These are phyloP conservation scores for Euschistus heros DNA, from an alignment of 1,140 invertebrate species.

Conservation along the genomic window DNA sequence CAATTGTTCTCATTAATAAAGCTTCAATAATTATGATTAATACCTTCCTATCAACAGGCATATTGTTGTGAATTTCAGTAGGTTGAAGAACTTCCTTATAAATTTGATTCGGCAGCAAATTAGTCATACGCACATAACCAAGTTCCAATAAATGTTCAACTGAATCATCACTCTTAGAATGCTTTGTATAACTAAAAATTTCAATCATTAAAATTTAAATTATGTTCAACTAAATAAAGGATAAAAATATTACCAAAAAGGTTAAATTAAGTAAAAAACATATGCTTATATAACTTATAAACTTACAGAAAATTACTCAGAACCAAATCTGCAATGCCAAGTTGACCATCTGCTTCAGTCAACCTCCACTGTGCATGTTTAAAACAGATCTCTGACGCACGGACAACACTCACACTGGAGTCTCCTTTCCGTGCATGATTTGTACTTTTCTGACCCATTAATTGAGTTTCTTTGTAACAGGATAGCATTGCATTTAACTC, in stretches of 20 bases:
- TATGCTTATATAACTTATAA: too few species aligned
- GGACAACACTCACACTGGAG: constrained; percentile 61
- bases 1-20: too few species aligned
- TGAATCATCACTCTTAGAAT: constrained; percentile 91
- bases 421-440: constrained; percentile 40
- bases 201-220: not conserved
- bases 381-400: constrained; percentile 95
- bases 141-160: constrained; percentile 94
- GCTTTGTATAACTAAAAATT: constrained; percentile 73
- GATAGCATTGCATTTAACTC: constrained; percentile 74
- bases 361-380: constrained; percentile 97
- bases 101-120: constrained; percentile 85
- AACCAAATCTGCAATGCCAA: constrained; percentile 91
- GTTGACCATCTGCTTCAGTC: constrained; percentile 93
- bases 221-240: not conserved
- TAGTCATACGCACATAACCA: constrained; percentile 92
- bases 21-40: constrained; percentile 6
- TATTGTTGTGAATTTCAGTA: constrained; percentile 76
- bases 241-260: too few species aligned
- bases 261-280: too few species aligned
- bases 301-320: constrained; percentile 88
- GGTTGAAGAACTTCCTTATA: constrained; percentile 87
- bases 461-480: constrained; percentile 79
- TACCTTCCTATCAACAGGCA: constrained; percentile 72
- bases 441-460: constrained; percentile 48